Base-by-base conservation (phyloP, 2,888 invertebrate genomes). In the Aphodius sticticus region DNA sequence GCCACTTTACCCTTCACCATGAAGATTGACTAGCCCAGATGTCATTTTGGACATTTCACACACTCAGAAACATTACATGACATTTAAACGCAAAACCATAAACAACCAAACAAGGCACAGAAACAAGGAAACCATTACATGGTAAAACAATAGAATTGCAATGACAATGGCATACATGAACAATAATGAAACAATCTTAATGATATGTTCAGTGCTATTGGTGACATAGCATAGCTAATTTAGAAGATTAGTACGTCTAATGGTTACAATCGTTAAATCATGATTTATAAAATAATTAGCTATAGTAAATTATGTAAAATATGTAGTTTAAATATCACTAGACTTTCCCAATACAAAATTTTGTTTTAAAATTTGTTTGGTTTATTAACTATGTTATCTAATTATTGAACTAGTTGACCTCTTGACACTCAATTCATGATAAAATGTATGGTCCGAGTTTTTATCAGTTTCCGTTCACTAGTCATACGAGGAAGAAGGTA, bases 1-100 rank as follows among this genome's bases (percentile, higher is more conserved):
- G 79, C 81, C 36, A 81, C 77, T 71, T 72, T 77, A 15, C 78
- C 78, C 16, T 26, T 53, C 70, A 80, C 53, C 53, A 53, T 53
- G 53, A 9, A 53, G 53, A 53, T 53, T 53, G 2, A 53, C 53
- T 53, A 1, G 53, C 53, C 53, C 53, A 53, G 53, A 53, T 53
- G 53, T 53, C 53, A 53, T 53, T 53, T 53, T 53, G 7, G 53
- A 12, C 53, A 12, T 53, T 53, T 53, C 53, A 1, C 53, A 53
- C 53, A 26, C 26, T 26, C 26, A 53, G 53, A 53, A 53, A 5
- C 12, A 12, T 53, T 53, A 53, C 53, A 12, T 53, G 53, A 53
- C 53, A 12, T 53, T 53, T 53, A 9, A 53, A 53, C 53, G 12
- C 53, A 53, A 53, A 53, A 7, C 1, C 12, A 53, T 53, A 53